Percentiles rank a stretch among this genome's conserved stretches.
phyloP scores from a whole-genome alignment of 2,797 vertebrate species.

The Iguana delicatissima region DNA sequence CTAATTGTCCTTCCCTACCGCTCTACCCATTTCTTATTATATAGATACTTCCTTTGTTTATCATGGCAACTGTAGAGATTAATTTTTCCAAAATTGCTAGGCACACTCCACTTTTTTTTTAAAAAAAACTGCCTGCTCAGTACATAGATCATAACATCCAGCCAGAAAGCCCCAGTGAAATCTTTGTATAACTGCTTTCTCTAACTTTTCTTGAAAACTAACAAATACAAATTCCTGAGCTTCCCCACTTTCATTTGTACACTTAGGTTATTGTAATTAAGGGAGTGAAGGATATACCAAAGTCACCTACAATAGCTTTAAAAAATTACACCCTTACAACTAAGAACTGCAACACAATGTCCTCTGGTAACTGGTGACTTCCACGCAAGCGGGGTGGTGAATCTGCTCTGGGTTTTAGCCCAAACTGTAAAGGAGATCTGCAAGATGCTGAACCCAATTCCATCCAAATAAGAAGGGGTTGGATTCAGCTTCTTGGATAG shows the following conservation, averaged over 20 bases:
- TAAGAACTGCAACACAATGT: background rate
- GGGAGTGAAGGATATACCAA: background rate
- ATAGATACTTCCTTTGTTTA: background rate
- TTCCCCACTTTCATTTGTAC: background rate
- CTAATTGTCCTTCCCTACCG: background rate
- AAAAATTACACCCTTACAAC: background rate
- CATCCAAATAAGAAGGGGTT: too few species aligned
- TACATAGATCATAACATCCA: background rate
- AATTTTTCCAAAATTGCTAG: background rate
- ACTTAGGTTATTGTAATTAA: background rate
- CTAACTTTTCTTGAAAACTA: background rate
- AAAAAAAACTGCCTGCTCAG: background rate
- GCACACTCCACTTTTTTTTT: background rate
- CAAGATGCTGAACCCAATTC: too few species aligned
- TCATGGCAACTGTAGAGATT: background rate
- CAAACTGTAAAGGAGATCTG: too few species aligned
- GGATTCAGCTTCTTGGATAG: too few species aligned
- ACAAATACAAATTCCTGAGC: background rate
- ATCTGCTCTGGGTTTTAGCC: too few species aligned
- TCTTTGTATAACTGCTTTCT: background rate
- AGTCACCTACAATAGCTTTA: too few species aligned
- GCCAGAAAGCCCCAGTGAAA: background rate
- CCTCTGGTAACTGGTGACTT: too few species aligned
- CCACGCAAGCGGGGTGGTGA: too few species aligned
- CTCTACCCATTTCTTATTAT: background rate